Percentiles rank a stretch among this genome's conserved stretches.
Conservation (phyloP, 2,113 vertebrate species). For the Ciconia maguari region DNA sequence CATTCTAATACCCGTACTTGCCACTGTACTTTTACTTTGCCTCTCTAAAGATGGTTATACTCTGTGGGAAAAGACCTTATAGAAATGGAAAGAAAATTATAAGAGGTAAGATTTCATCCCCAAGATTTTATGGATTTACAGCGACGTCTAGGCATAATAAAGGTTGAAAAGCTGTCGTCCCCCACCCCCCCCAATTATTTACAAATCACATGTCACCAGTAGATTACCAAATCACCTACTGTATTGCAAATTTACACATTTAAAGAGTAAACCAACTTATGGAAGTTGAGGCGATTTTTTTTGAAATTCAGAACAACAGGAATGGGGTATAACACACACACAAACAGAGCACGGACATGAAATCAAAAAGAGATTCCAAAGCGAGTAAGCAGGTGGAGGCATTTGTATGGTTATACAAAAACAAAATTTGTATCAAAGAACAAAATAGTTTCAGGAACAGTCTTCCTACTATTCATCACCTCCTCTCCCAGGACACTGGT, state of each 20-base stretch:
- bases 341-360: not conserved
- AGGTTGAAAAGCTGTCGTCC: not conserved
- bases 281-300: not conserved
- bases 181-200: not conserved
- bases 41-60: not conserved
- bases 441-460: not conserved
- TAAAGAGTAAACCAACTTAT: not conserved
- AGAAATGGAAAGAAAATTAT: not conserved
- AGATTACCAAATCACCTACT: not conserved
- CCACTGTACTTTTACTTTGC: not conserved
- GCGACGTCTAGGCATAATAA: not conserved
- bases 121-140: not conserved
- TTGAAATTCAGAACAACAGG: not conserved
- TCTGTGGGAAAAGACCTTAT: not conserved
- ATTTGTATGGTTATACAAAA: not conserved
- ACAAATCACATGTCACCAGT: not conserved
- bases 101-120: not conserved
- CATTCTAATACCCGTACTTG: not conserved
- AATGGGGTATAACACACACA: not conserved
- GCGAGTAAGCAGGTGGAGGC: rapidly evolving
- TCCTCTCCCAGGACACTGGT: not conserved
- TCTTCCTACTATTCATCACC: not conserved
- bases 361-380: not conserved
- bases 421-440: not conserved
- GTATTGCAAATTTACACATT: not conserved